phyloP scores from a whole-genome alignment of 1,140 invertebrate species.

The Camponotus pennsylvanicus region DNA sequence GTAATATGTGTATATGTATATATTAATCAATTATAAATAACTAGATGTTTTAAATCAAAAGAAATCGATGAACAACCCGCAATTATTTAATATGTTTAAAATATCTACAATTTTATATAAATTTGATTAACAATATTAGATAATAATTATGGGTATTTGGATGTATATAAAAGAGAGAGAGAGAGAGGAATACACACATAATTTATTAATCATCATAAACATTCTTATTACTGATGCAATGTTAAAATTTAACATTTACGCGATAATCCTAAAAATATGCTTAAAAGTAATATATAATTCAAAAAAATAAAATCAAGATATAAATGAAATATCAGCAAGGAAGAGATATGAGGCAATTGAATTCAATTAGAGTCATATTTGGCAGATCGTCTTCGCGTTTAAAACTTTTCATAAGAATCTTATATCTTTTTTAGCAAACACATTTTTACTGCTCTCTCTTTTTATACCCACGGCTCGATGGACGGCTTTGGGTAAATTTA shows the following conservation, averaged over 20 bases:
- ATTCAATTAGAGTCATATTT: neutral
- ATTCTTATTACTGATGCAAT: conserved; percentile 9
- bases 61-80: conserved; percentile 40
- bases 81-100: conserved; percentile 7
- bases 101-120: neutral
- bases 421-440: neutral
- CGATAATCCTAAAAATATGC: neutral
- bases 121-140: neutral
- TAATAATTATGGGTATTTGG: no score
- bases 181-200: conserved; percentile 8
- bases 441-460: neutral
- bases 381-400: neutral
- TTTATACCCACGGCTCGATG: neutral
- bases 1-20: conserved; percentile 11
- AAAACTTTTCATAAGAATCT: conserved; percentile 6
- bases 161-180: neutral
- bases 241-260: conserved; percentile 28
- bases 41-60: conserved; percentile 22
- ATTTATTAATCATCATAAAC: conserved; percentile 19
- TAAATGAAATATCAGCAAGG: conserved; percentile 39
- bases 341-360: neutral
- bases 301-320: conserved; percentile 2
- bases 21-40: conserved; percentile 51
- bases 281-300: neutral
- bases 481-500: conserved; percentile 16